Conservation (phyloP, 2,888 invertebrate species). For the Aricia artaxerxes region DNA sequence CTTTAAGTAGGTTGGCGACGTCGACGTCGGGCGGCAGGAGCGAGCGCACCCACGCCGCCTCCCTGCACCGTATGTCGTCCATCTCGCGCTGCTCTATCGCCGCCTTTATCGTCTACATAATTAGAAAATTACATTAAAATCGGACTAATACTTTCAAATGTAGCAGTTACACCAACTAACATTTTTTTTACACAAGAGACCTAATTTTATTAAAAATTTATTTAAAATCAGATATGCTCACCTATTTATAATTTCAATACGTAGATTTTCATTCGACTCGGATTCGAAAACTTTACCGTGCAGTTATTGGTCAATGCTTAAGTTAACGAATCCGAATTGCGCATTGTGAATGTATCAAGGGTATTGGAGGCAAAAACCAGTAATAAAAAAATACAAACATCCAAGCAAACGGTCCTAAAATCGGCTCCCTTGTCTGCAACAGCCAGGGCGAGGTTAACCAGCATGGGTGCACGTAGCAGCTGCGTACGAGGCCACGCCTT, state of each 20-base stretch:
- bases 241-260: too few species aligned
- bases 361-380: too few species aligned
- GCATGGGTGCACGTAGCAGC: conserved; percentile 60
- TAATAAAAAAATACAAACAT: conserved; percentile 47
- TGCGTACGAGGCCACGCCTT: conserved; percentile 64
- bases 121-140: neutral
- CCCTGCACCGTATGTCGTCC: conserved; percentile 54
- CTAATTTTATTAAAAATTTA: too few species aligned
- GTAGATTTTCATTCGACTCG: too few species aligned
- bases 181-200: too few species aligned
- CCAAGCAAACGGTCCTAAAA: conserved; percentile 61
- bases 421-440: conserved; percentile 62
- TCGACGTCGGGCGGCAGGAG: conserved; percentile 62
- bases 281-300: too few species aligned
- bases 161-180: too few species aligned
- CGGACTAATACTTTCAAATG: neutral
- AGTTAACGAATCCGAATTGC: too few species aligned
- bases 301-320: too few species aligned
- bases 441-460: conserved; percentile 64
- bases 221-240: too few species aligned
- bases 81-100: conserved; percentile 60
- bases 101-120: conserved; percentile 56
- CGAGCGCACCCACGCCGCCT: conserved; percentile 62
- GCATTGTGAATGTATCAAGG: too few species aligned
- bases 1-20: conserved; percentile 59